A percentile compares a stretch with the other conserved stretches of the same genome.
Evolutionary conservation across 2,888 invertebrate genomes (phyloP).

Genomic region (Mesorhabditis spiculigera): DNA sequence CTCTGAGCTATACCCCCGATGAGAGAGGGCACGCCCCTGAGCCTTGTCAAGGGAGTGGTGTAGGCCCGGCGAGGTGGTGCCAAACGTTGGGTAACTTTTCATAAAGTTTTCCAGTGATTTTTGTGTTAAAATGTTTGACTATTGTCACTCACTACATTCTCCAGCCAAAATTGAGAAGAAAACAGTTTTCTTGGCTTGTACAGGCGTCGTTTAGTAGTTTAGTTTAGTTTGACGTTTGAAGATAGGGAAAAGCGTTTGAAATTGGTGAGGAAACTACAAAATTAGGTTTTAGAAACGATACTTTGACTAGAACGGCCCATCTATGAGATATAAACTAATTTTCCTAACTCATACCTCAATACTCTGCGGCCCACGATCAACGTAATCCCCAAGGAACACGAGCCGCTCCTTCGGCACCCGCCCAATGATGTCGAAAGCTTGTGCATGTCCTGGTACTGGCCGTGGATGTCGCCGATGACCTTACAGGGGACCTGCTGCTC

Average conservation of each 20-base stretch:
- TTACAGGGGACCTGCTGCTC: slow-evolving; percentile 49
- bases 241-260: no score
- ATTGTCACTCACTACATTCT: no score
- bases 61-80: no score
- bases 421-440: slow-evolving; percentile 44
- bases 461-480: slow-evolving; percentile 49
- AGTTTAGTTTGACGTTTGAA: no score
- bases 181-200: no score
- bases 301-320: background rate
- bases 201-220: no score
- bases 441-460: slow-evolving; percentile 47
- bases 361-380: slow-evolving; percentile 50
- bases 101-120: background rate
- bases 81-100: background rate
- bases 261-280: no score
- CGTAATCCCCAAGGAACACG: slow-evolving; percentile 49
- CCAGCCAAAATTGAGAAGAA: no score
- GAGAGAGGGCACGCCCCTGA: no score
- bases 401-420: slow-evolving; percentile 44
- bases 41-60: no score
- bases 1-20: no score
- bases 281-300: background rate
- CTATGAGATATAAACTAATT: background rate
- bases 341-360: slow-evolving; percentile 24
- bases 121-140: no score